Percentiles rank a stretch among this genome's conserved stretches.
Evolutionary conservation across 2,113 vertebrate genomes (phyloP).

Genomic region (Scomber japonicus): DNA sequence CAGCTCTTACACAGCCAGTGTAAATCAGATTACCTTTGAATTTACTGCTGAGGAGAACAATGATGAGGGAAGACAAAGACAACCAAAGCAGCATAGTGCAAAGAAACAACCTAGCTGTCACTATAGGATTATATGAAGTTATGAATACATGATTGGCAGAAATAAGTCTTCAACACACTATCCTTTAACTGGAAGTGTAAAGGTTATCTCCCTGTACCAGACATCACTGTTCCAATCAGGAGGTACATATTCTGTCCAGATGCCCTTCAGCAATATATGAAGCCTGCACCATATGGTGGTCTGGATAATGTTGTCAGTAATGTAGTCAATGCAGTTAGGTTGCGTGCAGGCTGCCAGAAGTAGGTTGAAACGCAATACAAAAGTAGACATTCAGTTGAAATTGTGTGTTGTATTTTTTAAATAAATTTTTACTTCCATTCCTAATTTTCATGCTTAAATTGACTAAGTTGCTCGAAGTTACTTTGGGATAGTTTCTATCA

Average conservation of each 20-base stretch:
- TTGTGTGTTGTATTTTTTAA: background rate
- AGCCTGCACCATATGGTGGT: background rate
- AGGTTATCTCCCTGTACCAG: background rate
- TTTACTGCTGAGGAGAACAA: background rate
- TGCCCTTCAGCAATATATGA: background rate
- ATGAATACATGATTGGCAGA: background rate
- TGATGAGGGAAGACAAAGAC: slow-evolving; percentile 1
- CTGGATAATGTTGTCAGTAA: slow-evolving; percentile 10
- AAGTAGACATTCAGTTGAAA: background rate
- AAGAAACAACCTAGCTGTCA: slow-evolving; percentile 7
- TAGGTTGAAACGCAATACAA: background rate
- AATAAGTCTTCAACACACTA: background rate
- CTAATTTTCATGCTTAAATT: background rate
- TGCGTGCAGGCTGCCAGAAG: background rate
- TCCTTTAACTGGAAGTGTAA: background rate
- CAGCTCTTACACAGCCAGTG: slow-evolving; percentile 12
- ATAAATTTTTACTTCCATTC: background rate
- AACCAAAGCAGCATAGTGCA: background rate
- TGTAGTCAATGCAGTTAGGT: background rate
- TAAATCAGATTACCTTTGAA: slow-evolving; percentile 21
- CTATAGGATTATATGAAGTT: background rate
- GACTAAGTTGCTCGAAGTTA: background rate
- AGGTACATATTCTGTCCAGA: background rate
- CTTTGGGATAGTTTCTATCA: background rate
- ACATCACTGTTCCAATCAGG: background rate